Evolutionary conservation across 2,113 vertebrate species (phyloP).

Genomic region (Macrotus californicus): DNA sequence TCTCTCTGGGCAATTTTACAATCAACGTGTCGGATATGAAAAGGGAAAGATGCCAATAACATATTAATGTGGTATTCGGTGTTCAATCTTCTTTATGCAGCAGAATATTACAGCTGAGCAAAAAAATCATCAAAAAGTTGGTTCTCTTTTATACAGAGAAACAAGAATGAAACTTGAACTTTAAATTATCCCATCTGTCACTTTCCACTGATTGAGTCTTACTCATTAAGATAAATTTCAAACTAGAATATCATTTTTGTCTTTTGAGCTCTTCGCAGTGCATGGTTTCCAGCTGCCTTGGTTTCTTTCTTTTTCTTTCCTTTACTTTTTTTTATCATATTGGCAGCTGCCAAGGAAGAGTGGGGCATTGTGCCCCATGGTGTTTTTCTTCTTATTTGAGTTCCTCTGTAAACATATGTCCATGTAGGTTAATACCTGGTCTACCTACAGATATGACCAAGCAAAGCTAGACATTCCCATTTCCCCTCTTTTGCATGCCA

Average conservation of each 20-base stretch:
- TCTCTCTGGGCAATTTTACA: constrained; percentile 66
- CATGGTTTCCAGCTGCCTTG: constrained; percentile 40
- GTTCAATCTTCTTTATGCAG: constrained; percentile 68
- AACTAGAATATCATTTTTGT: constrained; percentile 75
- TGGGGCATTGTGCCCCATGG: background rate
- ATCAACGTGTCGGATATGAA: constrained; percentile 69
- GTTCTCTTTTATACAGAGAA: constrained; percentile 74
- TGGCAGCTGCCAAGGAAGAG: constrained; percentile 17
- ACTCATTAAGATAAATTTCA: constrained; percentile 80
- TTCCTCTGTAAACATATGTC: constrained; percentile 40
- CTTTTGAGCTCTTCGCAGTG: constrained; percentile 73
- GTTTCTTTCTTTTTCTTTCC: constrained; percentile 15
- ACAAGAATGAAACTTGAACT: constrained; percentile 68
- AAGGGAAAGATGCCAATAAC: constrained; percentile 72
- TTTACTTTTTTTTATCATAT: constrained; percentile 20
- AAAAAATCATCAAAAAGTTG: constrained; percentile 74
- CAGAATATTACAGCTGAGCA: constrained; percentile 70
- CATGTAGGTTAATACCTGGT: background rate
- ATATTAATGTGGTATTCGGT: constrained; percentile 65
- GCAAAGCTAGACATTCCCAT: background rate
- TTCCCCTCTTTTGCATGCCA: background rate
- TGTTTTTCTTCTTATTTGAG: constrained; percentile 46
- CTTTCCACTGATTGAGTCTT: constrained; percentile 79
- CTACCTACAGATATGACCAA: background rate
- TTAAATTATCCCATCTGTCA: constrained; percentile 80